Evolutionary conservation across 2,113 vertebrate genomes (phyloP).

Genomic region (Sturnira hondurensis): DNA sequence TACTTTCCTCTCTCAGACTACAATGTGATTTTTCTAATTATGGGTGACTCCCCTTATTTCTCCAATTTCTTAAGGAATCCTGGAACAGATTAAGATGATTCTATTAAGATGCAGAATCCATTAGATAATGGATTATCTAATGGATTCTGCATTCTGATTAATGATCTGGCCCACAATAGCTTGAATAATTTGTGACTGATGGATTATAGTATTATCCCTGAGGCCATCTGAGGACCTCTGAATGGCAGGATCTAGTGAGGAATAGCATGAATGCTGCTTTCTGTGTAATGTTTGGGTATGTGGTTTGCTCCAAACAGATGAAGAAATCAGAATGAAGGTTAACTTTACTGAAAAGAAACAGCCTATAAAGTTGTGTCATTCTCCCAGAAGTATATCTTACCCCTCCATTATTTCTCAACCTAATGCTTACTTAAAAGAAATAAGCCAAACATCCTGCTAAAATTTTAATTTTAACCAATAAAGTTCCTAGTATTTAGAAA

Average conservation of each 20-base stretch:
- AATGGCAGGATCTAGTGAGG: background rate
- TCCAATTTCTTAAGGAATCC: background rate
- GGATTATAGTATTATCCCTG: background rate
- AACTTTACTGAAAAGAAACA: background rate
- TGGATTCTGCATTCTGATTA: slow-evolving; percentile 17
- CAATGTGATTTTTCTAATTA: slow-evolving; percentile 27
- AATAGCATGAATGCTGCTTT: background rate
- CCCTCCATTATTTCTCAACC: background rate
- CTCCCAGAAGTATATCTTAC: background rate
- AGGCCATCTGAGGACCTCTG: background rate
- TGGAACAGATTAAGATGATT: slow-evolving; percentile 1
- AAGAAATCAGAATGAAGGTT: background rate
- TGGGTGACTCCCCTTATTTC: background rate
- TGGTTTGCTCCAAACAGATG: slow-evolving; percentile 11
- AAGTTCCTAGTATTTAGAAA: background rate
- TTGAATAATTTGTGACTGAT: background rate
- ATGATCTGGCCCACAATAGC: background rate
- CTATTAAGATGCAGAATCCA: background rate
- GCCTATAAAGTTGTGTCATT: background rate
- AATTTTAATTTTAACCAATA: background rate
- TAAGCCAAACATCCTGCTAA: background rate
- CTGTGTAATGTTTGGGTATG: background rate
- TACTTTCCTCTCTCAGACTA: background rate
- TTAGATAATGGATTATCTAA: background rate
- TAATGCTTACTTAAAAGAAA: background rate